Base-by-base conservation (phyloP, 2,797 vertebrate genomes). In the Prunella strophiata region DNA sequence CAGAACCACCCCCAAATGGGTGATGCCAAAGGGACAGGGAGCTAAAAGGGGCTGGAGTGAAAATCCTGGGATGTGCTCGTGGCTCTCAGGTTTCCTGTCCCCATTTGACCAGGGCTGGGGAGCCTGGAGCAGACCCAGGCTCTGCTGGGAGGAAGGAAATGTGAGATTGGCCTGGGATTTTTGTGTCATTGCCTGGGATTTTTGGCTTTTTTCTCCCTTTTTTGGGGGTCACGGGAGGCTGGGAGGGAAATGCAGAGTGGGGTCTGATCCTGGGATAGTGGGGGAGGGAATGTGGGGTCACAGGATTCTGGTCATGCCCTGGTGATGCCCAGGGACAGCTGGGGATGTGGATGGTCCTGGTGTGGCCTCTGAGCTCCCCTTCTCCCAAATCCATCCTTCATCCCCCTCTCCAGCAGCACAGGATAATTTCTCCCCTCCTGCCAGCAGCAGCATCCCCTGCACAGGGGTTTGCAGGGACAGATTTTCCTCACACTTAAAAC, bases 61-160 rank as follows among this genome's bases (percentile, higher is more conserved):
- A 62, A 92, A 80, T 52, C 22, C 48, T 0, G 2, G 79, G 81
- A 88, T 88, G 91, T 34, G 87, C 91, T 94, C 71, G 8, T 65
- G 1, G 29, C 81, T 82, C 96, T 96, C 87, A 0, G 42, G 89
- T 96, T 96, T 93, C 95, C 93, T 96, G 96, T 96, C 95, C 96
- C 93, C 14, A 1, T 93, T 74, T 96, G 94, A 94, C 96, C 95
- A 71, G 68, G 58, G 48, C 85, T 51, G 75, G 58, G 65, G 76
- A 85, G 93, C 90, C 84, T 94, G 95, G 95, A 96, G 92, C 87
- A 65, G 30, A 47, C 86, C 93, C 96, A 94, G 95, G 50, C 80
- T 76, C 67, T 5, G 43, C 86, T 1, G 13, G 54, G 54, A 92
- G 95, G 91, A 94, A 96, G 89, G 96, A 97, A 97, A 93, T 0